phyloP scores from a whole-genome alignment of 23 tunicate species.

The Ciona savignyi region DNA sequence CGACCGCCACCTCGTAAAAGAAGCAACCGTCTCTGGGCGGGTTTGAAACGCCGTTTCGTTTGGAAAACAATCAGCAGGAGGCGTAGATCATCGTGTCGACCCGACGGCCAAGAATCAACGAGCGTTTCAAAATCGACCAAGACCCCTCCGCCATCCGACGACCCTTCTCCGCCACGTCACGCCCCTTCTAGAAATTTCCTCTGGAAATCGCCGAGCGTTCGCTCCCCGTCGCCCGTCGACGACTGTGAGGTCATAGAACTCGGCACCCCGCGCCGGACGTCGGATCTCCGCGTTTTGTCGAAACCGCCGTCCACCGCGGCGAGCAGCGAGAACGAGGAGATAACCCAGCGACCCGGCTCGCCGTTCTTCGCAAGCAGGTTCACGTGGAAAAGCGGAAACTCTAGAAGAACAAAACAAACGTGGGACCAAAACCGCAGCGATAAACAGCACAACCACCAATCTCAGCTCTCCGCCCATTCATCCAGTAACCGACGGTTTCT shows the following conservation, averaged over 20 bases:
- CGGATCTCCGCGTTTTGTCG: background rate
- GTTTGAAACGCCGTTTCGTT: slow-evolving; percentile 43
- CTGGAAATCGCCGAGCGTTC: slow-evolving; percentile 39
- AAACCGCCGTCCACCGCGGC: background rate
- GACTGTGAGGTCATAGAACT: slow-evolving; percentile 25
- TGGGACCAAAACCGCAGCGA: background rate
- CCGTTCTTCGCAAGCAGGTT: slow-evolving; percentile 42
- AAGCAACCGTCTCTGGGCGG: slow-evolving; percentile 18
- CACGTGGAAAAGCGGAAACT: slow-evolving; percentile 30
- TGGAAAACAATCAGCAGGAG: slow-evolving; percentile 38
- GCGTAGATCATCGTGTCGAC: slow-evolving; percentile 11
- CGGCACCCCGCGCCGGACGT: slow-evolving; percentile 1
- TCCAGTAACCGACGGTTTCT: background rate
- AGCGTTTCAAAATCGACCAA: background rate
- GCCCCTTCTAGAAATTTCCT: slow-evolving; percentile 49
- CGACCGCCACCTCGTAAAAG: background rate
- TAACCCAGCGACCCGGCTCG: background rate
- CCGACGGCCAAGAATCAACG: slow-evolving; percentile 27
- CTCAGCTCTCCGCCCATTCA: background rate
- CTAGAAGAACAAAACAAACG: slow-evolving; percentile 5
- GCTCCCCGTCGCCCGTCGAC: slow-evolving; percentile 1
- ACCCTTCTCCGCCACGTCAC: slow-evolving; percentile 8
- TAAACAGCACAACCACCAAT: background rate
- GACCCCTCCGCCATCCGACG: background rate
- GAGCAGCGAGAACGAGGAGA: background rate